Conservation (phyloP, 2,888 invertebrate genomes). For the Brachyopa scutellaris region DNA sequence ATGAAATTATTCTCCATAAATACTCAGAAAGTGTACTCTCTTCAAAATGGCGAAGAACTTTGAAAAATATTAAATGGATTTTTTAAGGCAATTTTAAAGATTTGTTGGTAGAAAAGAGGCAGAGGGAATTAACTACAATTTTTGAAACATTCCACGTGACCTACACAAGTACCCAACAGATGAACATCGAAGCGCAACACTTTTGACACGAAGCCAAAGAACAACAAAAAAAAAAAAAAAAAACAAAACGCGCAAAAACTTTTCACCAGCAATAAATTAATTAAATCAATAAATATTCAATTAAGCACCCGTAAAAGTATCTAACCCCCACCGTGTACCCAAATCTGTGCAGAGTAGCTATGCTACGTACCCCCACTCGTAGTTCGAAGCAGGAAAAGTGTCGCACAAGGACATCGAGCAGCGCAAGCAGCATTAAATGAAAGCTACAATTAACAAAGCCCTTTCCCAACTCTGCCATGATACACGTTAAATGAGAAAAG, state of each 20-base stretch:
- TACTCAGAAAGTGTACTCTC: too few species aligned
- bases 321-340: background rate
- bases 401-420: slow-evolving; percentile 8
- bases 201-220: background rate
- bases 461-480: slow-evolving; percentile 7
- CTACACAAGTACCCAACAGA: background rate
- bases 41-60: too few species aligned
- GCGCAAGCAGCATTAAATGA: slow-evolving; percentile 16
- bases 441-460: slow-evolving; percentile 32
- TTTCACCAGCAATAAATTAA: slow-evolving; percentile 29
- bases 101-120: too few species aligned
- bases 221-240: too few species aligned
- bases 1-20: too few species aligned
- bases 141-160: too few species aligned
- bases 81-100: too few species aligned
- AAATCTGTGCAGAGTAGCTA: too few species aligned
- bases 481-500: slow-evolving; percentile 17
- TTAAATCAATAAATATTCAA: slow-evolving; percentile 28
- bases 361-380: too few species aligned
- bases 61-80: too few species aligned
- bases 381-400: background rate
- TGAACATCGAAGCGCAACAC: background rate
- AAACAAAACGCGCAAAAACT: slow-evolving; percentile 29
- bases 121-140: too few species aligned
- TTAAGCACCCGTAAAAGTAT: slow-evolving; percentile 12